Percentiles rank a stretch among this genome's conserved stretches.
phyloP scores from a whole-genome alignment of 2,888 invertebrate species.

The Agrilus mali region DNA sequence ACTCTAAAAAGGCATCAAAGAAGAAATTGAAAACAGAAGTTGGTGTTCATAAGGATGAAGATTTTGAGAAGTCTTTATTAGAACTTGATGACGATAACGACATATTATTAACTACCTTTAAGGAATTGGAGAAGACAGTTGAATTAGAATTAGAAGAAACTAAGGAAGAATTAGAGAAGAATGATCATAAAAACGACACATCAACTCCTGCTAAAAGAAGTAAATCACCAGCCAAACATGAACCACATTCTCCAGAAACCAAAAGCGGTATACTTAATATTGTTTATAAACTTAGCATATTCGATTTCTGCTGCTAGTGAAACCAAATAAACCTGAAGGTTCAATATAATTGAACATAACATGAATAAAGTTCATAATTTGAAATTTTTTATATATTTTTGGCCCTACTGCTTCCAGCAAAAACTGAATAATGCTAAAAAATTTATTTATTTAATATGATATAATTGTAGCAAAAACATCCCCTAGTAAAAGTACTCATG shows the following conservation, averaged over 20 bases:
- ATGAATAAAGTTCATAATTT: no score
- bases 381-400: no score
- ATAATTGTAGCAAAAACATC: conserved; percentile 22
- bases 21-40: conserved; percentile 23
- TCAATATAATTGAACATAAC: no score
- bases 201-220: conserved; percentile 6
- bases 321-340: no score
- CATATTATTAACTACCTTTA: conserved; percentile 25
- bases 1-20: conserved; percentile 10
- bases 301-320: conserved; percentile 1
- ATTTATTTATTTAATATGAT: no score
- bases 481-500: conserved; percentile 23
- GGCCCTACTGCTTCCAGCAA: no score
- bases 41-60: conserved; percentile 51
- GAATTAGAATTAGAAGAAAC: conserved; percentile 10
- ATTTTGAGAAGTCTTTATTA: conserved; percentile 55
- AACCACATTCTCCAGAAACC: conserved; percentile 5
- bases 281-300: no score
- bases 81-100: conserved; percentile 54
- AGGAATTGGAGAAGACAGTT: conserved; percentile 24
- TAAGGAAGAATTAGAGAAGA: conserved; percentile 8
- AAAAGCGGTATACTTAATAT: no score
- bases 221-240: conserved; percentile 3
- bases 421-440: no score
- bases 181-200: conserved; percentile 9